A percentile compares a stretch with the other conserved stretches of the same genome.
Evolutionary conservation across 2,888 invertebrate species (phyloP).

Genomic region (Vandiemenella viatica): DNA sequence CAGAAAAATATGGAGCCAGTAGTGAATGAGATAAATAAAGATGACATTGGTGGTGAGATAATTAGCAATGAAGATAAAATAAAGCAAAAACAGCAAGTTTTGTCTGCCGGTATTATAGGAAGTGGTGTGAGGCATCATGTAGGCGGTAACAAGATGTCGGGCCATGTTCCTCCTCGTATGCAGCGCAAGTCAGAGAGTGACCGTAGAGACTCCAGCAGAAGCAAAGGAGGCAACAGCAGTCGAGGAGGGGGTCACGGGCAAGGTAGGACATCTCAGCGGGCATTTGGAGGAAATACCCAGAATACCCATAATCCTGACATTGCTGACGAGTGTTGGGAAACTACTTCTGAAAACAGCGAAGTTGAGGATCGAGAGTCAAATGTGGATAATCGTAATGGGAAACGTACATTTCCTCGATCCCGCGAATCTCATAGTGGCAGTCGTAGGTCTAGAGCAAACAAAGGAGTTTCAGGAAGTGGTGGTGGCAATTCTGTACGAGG

Average conservation of each 20-base stretch:
- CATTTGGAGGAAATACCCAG: constrained; percentile 20
- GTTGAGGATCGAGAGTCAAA: constrained; percentile 26
- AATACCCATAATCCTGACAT: constrained; percentile 26
- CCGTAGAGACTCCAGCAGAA: constrained; percentile 11
- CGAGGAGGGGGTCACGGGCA: constrained; percentile 10
- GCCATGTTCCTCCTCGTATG: constrained; percentile 16
- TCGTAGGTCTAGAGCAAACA: constrained; percentile 8
- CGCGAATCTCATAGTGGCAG: constrained; percentile 13
- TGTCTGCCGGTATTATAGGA: constrained; percentile 48
- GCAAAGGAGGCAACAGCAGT: constrained; percentile 8
- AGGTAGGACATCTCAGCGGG: constrained; percentile 24
- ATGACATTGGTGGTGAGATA: constrained; percentile 12
- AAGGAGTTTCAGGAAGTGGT: constrained; percentile 7
- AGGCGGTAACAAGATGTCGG: constrained; percentile 5
- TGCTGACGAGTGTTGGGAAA: constrained; percentile 60
- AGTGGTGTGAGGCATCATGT: constrained; percentile 25
- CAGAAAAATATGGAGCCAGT: constrained; percentile 15
- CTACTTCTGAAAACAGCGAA: constrained; percentile 70
- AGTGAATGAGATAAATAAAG: constrained; percentile 7
- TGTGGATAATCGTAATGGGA: constrained; percentile 23
- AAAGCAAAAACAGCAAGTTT: constrained; percentile 48
- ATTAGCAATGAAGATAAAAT: constrained; percentile 36
- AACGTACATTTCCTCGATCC: constrained; percentile 21
- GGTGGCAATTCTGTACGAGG: constrained; percentile 8
- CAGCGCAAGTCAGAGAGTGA: constrained; percentile 14